Evolutionary conservation across 2,797 vertebrate species (phyloP), one percentile per base, ranked within the genome.

Genomic region (Trachops cirrhosus): DNA sequence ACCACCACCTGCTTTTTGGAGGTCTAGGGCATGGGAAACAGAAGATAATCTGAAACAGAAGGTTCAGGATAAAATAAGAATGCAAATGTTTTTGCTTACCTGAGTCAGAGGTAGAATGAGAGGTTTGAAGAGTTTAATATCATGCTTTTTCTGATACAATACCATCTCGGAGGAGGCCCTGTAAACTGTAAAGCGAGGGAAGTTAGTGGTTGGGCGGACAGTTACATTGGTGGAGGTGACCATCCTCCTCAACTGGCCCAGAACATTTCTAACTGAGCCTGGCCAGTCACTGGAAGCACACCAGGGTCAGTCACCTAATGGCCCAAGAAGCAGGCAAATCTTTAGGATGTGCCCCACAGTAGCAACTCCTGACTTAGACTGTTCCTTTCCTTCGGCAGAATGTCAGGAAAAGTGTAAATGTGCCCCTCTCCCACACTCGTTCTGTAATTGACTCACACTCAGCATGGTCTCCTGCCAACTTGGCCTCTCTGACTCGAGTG

Each of bases 31-130:
- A 54, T 37, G 50, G 50, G 54, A 94, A 88, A 89, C 8, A 92
- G 54, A 32, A 86, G 41, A 41, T 29, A 46, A 79, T 67, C 29
- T 77, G 70, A 92, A 22, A 59, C 57, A 59, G 57, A 59, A 29
- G 70, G 24, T 57, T 77, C 9, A 22, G 48, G 9, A 26, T 54
- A n/a, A 82, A 59, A 67, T 50, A 26, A 44, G 48, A 59, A 71
- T 34, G 68, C 32, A 44, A 64, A 68, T 11, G 10, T 22, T 82
- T 84, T 50, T 91, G 98, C 99, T 96, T 71, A 99, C 99, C 99
- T 99, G 99, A 73, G 99, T 98, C 44, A 99, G 12, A 46, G 99
- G 99, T 67, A 99, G 98, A 67, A 99, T 97, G 93, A 99, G 99
- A 2, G 99, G 98, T 16, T 98, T 98, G 0, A 99, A 87, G 44